Evolutionary conservation across 2,113 vertebrate genomes (phyloP).

Genomic region (Macquaria australasica): DNA sequence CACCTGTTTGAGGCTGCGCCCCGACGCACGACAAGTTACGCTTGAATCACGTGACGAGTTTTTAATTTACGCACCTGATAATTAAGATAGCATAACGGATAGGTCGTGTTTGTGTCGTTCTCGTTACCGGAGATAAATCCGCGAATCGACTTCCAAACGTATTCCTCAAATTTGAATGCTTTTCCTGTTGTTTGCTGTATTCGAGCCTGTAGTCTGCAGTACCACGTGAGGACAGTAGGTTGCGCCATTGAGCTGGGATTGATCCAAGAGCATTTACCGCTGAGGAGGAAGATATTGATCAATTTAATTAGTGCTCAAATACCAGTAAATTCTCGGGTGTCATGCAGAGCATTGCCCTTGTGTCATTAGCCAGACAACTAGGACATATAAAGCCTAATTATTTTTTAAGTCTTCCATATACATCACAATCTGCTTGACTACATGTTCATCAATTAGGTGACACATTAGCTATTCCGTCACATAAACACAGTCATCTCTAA

Average conservation of each 20-base stretch:
- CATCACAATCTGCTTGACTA: neutral
- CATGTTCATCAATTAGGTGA: neutral
- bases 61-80: neutral
- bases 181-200: neutral
- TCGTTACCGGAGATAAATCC: neutral
- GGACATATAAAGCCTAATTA: neutral
- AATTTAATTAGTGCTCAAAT: neutral
- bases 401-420: neutral
- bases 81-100: neutral
- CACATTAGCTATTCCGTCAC: neutral
- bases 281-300: neutral
- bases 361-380: neutral
- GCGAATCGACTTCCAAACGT: accelerated
- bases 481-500: neutral
- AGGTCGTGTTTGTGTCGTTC: accelerated
- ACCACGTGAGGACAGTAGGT: neutral
- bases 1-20: conserved; percentile 31
- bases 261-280: neutral
- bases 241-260: conserved; percentile 10
- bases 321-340: neutral
- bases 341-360: neutral
- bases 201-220: conserved; percentile 2
- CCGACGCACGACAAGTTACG: conserved; percentile 17
- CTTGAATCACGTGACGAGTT: conserved; percentile 18
- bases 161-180: too few relatives aligned